phyloP scores from a whole-genome alignment of 1,140 invertebrate genomes.

The Drosophila kanapiae region DNA sequence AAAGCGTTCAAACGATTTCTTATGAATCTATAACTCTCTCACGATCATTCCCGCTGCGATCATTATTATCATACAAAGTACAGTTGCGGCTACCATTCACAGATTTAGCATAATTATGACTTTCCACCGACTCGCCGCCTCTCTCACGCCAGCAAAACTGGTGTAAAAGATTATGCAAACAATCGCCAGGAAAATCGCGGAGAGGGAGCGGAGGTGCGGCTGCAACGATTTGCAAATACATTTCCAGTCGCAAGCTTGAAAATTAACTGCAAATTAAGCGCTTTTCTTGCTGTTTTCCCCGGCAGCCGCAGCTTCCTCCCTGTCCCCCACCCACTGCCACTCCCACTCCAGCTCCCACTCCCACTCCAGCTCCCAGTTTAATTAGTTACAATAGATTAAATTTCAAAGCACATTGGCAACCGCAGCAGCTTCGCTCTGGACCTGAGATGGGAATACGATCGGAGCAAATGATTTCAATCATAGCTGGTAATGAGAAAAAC shows the following conservation, averaged over 20 bases:
- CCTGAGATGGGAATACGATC: slow-evolving; percentile 5
- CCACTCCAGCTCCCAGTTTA: slow-evolving; percentile 49
- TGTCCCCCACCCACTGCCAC: slow-evolving; percentile 3
- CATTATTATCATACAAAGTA: slow-evolving; percentile 32
- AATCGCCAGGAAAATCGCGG: slow-evolving; percentile 49
- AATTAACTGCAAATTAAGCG: slow-evolving; percentile 81
- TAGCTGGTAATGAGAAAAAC: not conserved
- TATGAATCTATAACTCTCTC: slow-evolving; percentile 21
- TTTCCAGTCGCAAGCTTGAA: slow-evolving; percentile 63
- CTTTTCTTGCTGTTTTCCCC: slow-evolving; percentile 45
- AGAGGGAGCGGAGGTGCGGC: slow-evolving; percentile 12
- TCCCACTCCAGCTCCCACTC: slow-evolving; percentile 7
- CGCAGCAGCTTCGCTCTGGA: slow-evolving; percentile 41
- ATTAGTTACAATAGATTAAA: slow-evolving; percentile 84
- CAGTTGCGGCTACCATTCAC: slow-evolving; percentile 31
- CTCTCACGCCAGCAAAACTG: slow-evolving; percentile 57
- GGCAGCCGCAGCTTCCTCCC: not conserved
- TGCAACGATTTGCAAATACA: slow-evolving; percentile 36
- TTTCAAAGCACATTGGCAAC: slow-evolving; percentile 79
- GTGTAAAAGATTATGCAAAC: slow-evolving; percentile 82
- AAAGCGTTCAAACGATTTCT: not conserved
- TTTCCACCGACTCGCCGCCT: not conserved
- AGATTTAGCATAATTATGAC: slow-evolving; percentile 51
- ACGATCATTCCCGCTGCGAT: slow-evolving; percentile 2
- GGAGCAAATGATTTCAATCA: slow-evolving; percentile 6